A percentile compares a stretch with the other conserved stretches of the same genome.
These are phyloP conservation scores for Melanotaenia trifasciata DNA, from an alignment of 2,797 vertebrate species.

Conservation along the genomic window DNA sequence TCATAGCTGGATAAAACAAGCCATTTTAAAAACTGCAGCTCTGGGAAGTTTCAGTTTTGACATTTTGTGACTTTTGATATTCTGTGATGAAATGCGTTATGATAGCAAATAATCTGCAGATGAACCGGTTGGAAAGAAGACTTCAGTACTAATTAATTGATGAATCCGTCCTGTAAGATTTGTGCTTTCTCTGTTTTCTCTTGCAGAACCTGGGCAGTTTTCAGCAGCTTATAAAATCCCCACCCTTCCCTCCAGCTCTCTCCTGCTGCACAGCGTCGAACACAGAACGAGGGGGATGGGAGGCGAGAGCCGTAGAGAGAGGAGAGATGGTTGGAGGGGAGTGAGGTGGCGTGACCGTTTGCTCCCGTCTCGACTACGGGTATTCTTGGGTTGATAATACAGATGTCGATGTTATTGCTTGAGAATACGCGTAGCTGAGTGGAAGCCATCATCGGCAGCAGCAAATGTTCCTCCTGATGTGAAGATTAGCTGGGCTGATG, in stretches of 20 bases:
- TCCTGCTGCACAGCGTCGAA: slow-evolving; percentile 54
- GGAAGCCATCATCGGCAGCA: slow-evolving; percentile 63
- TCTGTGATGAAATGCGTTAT: not conserved
- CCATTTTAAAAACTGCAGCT: not conserved
- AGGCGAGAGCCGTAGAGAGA: slow-evolving; percentile 14
- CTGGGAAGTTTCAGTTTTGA: slow-evolving; percentile 1
- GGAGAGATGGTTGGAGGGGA: slow-evolving; percentile 68
- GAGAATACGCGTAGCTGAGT: slow-evolving; percentile 87
- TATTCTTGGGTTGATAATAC: slow-evolving; percentile 88
- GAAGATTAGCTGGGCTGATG: slow-evolving; percentile 22
- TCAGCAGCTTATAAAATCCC: slow-evolving; percentile 53
- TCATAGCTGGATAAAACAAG: not conserved
- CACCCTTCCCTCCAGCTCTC: slow-evolving; percentile 76
- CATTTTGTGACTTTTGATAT: not conserved
- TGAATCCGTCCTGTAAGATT: slow-evolving; percentile 30
- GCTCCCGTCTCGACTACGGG: slow-evolving; percentile 85
- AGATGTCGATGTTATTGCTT: slow-evolving; percentile 87
- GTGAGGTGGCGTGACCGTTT: slow-evolving; percentile 64
- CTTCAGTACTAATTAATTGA: slow-evolving; percentile 16
- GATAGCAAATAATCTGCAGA: not conserved
- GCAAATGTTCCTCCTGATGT: slow-evolving; percentile 16
- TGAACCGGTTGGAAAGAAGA: not conserved
- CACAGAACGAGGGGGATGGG: slow-evolving; percentile 49
- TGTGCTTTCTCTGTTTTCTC: slow-evolving; percentile 33
- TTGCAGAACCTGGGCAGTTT: slow-evolving; percentile 63